Conservation (phyloP, 2,888 invertebrate genomes). For the Agonopterix subpropinquella region DNA sequence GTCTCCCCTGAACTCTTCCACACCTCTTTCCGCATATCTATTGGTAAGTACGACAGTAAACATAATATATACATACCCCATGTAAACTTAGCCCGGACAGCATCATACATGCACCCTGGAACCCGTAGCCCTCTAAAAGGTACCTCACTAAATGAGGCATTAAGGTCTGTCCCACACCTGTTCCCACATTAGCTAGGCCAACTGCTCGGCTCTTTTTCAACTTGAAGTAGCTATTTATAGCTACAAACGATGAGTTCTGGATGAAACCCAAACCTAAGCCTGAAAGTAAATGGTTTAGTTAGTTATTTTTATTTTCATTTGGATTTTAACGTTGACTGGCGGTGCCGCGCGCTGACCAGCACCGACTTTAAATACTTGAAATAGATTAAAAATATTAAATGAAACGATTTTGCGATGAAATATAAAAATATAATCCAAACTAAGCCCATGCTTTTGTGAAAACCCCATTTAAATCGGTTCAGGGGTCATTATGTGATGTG, state of each 20-base stretch:
- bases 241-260: conserved; percentile 82
- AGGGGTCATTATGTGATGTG: no score
- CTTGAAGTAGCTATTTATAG: conserved; percentile 82
- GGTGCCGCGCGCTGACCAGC: no score
- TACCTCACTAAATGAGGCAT: conserved; percentile 83
- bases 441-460: no score
- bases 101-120: conserved; percentile 78
- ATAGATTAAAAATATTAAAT: no score
- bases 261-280: conserved; percentile 83
- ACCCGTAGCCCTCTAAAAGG: conserved; percentile 79
- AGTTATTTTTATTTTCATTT: background rate
- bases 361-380: no score
- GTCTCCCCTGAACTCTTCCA: no score
- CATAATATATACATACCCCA: conserved; percentile 71
- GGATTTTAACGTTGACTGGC: no score
- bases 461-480: no score
- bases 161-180: conserved; percentile 83
- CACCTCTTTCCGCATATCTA: no score
- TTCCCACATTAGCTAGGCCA: conserved; percentile 84
- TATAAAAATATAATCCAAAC: no score
- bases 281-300: conserved; percentile 35
- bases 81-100: conserved; percentile 78
- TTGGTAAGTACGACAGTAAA: background rate
- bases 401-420: no score
- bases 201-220: conserved; percentile 82